Percentiles rank a stretch among this genome's conserved stretches.
These are phyloP conservation scores for Eupithecia exiguata DNA, from an alignment of 2,888 invertebrate genomes.

Conservation along the genomic window DNA sequence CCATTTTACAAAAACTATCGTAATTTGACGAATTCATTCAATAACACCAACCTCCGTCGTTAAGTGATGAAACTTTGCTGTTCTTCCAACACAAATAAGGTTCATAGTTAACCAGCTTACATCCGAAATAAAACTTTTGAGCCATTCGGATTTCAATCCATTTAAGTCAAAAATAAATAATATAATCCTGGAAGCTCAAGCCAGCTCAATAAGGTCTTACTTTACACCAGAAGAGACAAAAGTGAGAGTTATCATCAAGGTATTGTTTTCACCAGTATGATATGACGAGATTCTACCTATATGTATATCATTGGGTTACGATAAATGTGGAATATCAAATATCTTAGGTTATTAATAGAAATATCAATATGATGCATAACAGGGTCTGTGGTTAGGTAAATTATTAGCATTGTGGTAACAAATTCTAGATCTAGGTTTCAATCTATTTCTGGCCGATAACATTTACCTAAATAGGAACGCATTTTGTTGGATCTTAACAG, in stretches of 20 bases:
- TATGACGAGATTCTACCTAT: not conserved
- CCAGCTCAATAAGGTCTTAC: not conserved
- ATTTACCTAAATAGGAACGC: not conserved
- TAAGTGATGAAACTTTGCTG: no score
- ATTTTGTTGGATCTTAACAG: no score
- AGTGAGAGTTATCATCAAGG: not conserved
- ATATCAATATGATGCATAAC: slow-evolving; percentile 15
- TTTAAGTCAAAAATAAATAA: not conserved
- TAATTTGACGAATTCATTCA: no score
- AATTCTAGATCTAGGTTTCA: not conserved
- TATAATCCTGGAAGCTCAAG: not conserved
- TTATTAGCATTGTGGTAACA: slow-evolving; percentile 44
- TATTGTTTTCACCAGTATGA: not conserved
- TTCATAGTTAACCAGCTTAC: no score
- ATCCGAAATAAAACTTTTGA: no score
- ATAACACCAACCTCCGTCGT: no score
- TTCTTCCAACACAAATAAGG: no score
- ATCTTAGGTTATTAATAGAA: not conserved
- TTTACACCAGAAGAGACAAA: not conserved
- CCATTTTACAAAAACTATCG: no score
- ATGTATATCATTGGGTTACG: not conserved
- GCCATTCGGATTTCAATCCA: not conserved
- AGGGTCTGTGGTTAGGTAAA: slow-evolving; percentile 25
- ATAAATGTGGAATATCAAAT: not conserved
- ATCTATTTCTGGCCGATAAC: not conserved